Evolutionary conservation across 2,888 invertebrate species (phyloP).

Genomic region (Helicoverpa assulta): DNA sequence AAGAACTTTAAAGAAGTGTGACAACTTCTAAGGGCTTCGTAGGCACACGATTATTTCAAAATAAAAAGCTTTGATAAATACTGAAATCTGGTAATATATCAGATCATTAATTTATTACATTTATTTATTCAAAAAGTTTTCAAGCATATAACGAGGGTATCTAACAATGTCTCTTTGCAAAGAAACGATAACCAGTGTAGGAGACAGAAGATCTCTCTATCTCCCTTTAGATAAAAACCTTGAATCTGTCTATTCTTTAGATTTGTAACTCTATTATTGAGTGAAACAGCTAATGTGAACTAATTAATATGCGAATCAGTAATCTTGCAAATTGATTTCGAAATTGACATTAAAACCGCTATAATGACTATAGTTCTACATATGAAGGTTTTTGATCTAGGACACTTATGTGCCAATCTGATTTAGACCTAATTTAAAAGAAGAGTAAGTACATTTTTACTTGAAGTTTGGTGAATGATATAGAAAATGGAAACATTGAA

Average conservation of each 20-base stretch:
- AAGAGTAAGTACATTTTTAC: too few species aligned
- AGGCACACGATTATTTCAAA: constrained; percentile 18
- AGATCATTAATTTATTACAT: constrained; percentile 49
- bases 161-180: constrained; percentile 36
- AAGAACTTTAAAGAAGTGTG: too few species aligned
- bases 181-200: constrained; percentile 33
- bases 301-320: constrained; percentile 7
- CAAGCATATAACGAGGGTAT: constrained; percentile 24
- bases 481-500: too few species aligned
- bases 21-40: not conserved
- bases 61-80: constrained; percentile 27
- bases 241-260: constrained; percentile 28
- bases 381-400: not conserved
- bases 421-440: too few species aligned
- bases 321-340: constrained; percentile 9
- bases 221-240: constrained; percentile 15
- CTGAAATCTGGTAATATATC: constrained; percentile 52
- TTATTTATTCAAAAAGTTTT: constrained; percentile 36
- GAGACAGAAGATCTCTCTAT: constrained; percentile 35
- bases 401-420: too few species aligned
- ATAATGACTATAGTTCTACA: not conserved
- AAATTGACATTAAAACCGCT: constrained; percentile 8
- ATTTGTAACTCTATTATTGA: constrained; percentile 23
- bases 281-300: constrained; percentile 26
- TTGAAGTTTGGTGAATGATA: not conserved